Evolutionary conservation across 2,797 vertebrate genomes (phyloP), one percentile per base, ranked within the genome.

Genomic region (Erithacus rubecula): DNA sequence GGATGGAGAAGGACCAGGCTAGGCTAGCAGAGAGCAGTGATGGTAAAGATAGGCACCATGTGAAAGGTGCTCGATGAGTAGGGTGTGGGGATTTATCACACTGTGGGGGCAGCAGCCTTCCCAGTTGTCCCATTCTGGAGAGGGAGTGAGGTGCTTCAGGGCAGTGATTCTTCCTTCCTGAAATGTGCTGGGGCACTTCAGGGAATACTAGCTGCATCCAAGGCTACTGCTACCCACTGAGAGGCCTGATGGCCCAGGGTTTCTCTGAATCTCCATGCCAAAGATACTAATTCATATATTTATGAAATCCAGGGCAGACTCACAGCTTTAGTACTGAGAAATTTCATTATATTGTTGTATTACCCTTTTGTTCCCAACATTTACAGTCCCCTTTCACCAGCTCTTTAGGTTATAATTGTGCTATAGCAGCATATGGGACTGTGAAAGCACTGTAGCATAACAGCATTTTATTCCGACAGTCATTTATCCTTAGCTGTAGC

Each of bases 1-100:
- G 26, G 72, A 20, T 1, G 4, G 37, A 69, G 60, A 39, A 76
- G 39, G 17, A n/a, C 23, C 11, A 56, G 23, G 9, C 32, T 65
- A 68, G 46, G 60, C 52, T 22, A 37, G 23, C 46, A 68, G 65
- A 64, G 34, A 27, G 5, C n/a, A n/a, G 58, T 49, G 43, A 20
- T 0, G 2, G n/a, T 15, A 24, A 27, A 0, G 11, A 30, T 12
- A 71, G 47, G 44, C 23, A 32, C 49, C 22, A 19, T 3, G 0
- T 56, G 56, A 29, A 36, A 47, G 30, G 29, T 53, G 34, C 44
- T 60, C 37, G 53, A 39, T 46, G 34, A 79, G 41, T 22, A 47
- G 12, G 19, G 15, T 5, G 3, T 1, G 5, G 41, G 10, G 47
- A 43, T 58, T 78, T 88, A 34, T 74, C 56, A 17, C 1, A 1